Percentiles rank a stretch among this genome's conserved stretches.
phyloP scores from a whole-genome alignment of 1,140 invertebrate genomes.

The Bombus waltoni region DNA sequence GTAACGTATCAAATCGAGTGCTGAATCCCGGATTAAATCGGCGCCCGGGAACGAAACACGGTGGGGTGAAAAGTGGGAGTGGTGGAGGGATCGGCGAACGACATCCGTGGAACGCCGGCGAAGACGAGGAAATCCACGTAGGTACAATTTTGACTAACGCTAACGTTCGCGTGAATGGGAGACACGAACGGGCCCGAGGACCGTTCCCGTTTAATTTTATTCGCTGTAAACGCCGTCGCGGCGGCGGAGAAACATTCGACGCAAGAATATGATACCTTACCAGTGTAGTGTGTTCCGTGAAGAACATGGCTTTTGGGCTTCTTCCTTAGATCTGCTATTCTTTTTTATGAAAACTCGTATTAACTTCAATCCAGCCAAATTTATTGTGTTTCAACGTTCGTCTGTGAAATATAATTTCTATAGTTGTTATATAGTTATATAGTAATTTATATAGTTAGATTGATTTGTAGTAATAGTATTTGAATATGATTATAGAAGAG shows the following conservation, averaged over 20 bases:
- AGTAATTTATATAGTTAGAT: not conserved
- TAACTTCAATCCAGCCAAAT: too few species aligned
- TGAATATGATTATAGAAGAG: not conserved
- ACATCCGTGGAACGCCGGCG: slow-evolving; percentile 48
- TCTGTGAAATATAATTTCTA: not conserved
- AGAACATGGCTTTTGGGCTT: too few species aligned
- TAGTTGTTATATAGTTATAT: too few species aligned
- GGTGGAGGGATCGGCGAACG: slow-evolving; percentile 17
- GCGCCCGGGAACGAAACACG: slow-evolving; percentile 61
- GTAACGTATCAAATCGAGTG: slow-evolving; percentile 83
- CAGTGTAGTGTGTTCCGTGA: too few species aligned
- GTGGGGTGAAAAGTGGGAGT: slow-evolving; percentile 27
- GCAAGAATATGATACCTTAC: not conserved
- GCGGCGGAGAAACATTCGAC: not conserved
- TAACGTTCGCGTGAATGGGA: slow-evolving; percentile 26
- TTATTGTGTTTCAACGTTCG: not conserved
- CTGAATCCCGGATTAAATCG: slow-evolving; percentile 82
- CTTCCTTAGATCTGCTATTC: too few species aligned
- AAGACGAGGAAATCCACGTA: slow-evolving; percentile 54
- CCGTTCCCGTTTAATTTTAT: slow-evolving; percentile 22
- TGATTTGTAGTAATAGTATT: not conserved
- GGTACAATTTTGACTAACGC: slow-evolving; percentile 24
- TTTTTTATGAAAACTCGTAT: too few species aligned
- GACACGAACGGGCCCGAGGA: slow-evolving; percentile 8
- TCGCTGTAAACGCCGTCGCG: not conserved